These are phyloP conservation scores for Echinarachnius parma DNA, from an alignment of 53 echinoderm and acorn worm species.

Conservation along the genomic window DNA sequence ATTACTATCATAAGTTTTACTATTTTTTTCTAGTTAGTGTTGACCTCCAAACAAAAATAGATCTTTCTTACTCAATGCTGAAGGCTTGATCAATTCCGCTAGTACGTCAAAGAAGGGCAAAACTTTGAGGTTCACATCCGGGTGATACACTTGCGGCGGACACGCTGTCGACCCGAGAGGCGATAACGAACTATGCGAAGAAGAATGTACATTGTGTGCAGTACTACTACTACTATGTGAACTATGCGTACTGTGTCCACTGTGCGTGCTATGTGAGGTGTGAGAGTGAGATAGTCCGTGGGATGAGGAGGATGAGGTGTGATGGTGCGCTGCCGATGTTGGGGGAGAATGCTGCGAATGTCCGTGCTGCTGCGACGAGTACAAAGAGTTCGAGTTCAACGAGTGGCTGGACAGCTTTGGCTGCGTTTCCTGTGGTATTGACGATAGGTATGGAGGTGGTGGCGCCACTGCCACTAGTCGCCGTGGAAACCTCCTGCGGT, in stretches of 20 bases:
- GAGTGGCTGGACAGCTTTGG: constrained; percentile 43
- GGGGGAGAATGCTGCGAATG: constrained; percentile 44
- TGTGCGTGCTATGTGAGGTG: constrained; percentile 20
- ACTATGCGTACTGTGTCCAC: constrained; percentile 22
- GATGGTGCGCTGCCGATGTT: constrained; percentile 42
- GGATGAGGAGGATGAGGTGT: constrained; percentile 37
- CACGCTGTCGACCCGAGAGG: constrained; percentile 24
- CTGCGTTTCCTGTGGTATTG: constrained; percentile 22
- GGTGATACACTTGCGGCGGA: constrained; percentile 70
- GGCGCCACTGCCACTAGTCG: constrained; percentile 75
- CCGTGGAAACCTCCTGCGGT: constrained; percentile 87
- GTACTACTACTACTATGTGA: constrained; percentile 27
- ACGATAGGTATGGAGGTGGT: constrained; percentile 64
- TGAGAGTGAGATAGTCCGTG: constrained; percentile 35
- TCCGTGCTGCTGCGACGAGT: constrained; percentile 33
- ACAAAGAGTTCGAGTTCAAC: constrained; percentile 34
- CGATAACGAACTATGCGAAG: constrained; percentile 40
- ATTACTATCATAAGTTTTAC: no score
- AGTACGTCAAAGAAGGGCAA: constrained; percentile 89
- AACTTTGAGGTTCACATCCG: constrained; percentile 77
- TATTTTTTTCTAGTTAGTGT: no score
- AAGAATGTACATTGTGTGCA: background rate
- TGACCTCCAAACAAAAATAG: no score
- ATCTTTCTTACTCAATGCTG: constrained; percentile 90
- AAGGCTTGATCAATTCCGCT: constrained; percentile 90